Evolutionary conservation across 2,797 vertebrate genomes (phyloP).

Genomic region (Podargus strigoides): DNA sequence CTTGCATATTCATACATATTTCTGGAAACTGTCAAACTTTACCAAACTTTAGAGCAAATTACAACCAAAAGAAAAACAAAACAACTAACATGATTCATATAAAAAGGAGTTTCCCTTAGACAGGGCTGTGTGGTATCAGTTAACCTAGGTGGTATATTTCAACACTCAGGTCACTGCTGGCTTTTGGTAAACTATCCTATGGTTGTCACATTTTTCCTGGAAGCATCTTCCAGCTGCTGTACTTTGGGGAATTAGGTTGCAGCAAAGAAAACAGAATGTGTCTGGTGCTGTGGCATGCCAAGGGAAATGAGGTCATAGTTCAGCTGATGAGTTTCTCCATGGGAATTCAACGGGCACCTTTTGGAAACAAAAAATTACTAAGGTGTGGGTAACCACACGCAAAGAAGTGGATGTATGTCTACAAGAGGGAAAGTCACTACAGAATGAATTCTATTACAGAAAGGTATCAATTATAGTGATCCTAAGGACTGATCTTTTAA

Average conservation of each 20-base stretch:
- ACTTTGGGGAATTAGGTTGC: constrained; percentile 20
- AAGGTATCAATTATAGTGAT: neutral
- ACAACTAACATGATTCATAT: neutral
- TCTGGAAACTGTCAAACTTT: neutral
- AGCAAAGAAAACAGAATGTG: constrained; percentile 22
- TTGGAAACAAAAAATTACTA: constrained; percentile 24
- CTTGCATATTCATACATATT: neutral
- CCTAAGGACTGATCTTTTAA: neutral
- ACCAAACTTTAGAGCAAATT: neutral
- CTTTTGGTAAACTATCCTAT: neutral
- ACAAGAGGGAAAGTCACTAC: neutral
- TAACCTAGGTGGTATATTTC: neutral
- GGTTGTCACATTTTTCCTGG: constrained; percentile 49
- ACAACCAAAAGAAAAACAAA: neutral
- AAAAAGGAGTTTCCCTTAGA: neutral
- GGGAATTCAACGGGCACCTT: constrained; percentile 40
- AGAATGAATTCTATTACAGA: neutral
- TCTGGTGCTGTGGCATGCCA: constrained; percentile 30
- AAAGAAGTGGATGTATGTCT: neutral
- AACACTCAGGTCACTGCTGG: neutral
- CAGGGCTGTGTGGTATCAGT: neutral
- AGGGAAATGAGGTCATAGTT: constrained; percentile 54
- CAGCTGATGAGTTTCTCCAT: constrained; percentile 24
- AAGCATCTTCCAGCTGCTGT: constrained; percentile 1
- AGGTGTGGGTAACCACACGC: neutral